Conservation (phyloP, 2,888 invertebrate genomes). For the Leptothorax acervorum region DNA sequence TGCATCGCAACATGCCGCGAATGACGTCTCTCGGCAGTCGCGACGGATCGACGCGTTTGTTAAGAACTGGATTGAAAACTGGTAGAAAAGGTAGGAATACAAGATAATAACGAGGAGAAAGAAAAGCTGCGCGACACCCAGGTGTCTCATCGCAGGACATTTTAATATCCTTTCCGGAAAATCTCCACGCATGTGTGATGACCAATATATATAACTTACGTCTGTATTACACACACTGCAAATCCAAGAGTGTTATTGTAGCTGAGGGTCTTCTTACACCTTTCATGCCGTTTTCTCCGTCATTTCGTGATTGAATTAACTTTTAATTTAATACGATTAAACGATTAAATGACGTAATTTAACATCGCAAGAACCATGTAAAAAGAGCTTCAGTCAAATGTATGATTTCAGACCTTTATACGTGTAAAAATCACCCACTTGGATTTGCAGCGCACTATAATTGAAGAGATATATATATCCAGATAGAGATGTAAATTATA, state of each 20-base stretch:
- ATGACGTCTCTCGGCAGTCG: conserved; percentile 12
- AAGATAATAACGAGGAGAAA: background rate
- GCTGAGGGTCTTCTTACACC: too few relatives aligned
- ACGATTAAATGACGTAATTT: too few relatives aligned
- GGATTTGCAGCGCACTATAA: too few relatives aligned
- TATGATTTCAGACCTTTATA: too few relatives aligned
- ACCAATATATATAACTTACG: background rate
- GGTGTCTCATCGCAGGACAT: too few relatives aligned
- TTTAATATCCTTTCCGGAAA: background rate
- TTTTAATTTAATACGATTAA: too few relatives aligned
- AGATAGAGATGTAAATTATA: background rate
- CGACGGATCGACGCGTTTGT: conserved; percentile 25
- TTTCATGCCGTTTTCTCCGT: too few relatives aligned
- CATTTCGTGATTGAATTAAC: too few relatives aligned
- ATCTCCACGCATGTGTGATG: background rate
- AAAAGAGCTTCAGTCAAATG: too few relatives aligned
- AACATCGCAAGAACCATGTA: too few relatives aligned
- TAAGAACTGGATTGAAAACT: conserved; percentile 24
- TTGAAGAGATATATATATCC: background rate
- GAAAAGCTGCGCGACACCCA: background rate
- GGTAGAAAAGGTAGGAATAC: conserved; percentile 32
- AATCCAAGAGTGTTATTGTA: too few relatives aligned
- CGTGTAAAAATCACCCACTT: too few relatives aligned
- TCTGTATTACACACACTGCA: background rate
- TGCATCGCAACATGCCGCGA: conserved; percentile 33